These are phyloP conservation scores for Drosophila subquinaria DNA, from an alignment of 2,888 invertebrate species.

Conservation along the genomic window DNA sequence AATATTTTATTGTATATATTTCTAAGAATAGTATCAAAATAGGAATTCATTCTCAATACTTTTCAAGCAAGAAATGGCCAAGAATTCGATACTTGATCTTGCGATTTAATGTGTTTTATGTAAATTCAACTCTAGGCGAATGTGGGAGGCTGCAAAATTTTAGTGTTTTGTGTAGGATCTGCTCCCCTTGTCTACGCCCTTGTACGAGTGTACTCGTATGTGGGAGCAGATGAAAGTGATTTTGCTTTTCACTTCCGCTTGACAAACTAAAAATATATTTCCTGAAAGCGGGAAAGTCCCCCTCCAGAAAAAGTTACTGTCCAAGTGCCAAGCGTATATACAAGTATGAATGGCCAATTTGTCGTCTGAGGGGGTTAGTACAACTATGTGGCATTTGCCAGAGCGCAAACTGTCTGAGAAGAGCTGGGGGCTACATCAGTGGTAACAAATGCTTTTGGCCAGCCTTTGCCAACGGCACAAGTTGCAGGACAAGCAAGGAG, in stretches of 20 bases:
- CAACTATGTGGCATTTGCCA: constrained; percentile 57
- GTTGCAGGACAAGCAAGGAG: constrained; percentile 56
- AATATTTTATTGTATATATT: too few relatives aligned
- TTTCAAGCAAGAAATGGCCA: too few relatives aligned
- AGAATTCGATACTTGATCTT: too few relatives aligned
- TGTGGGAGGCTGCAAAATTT: too few relatives aligned
- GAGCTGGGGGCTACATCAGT: constrained; percentile 29
- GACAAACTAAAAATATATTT: constrained; percentile 66
- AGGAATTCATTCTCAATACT: too few relatives aligned
- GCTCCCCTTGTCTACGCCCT: too few relatives aligned
- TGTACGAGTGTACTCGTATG: constrained; percentile 20
- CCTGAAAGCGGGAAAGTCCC: constrained; percentile 32
- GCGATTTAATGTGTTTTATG: too few relatives aligned
- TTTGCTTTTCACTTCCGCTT: constrained; percentile 74
- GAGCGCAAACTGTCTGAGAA: constrained; percentile 11
- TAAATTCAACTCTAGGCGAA: too few relatives aligned
- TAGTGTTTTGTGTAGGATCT: too few relatives aligned
- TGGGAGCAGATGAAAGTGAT: constrained; percentile 64
- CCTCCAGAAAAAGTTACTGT: constrained; percentile 52
- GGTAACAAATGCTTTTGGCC: constrained; percentile 42
- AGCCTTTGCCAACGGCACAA: constrained; percentile 9
- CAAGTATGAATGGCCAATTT: constrained; percentile 77
- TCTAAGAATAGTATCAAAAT: too few relatives aligned
- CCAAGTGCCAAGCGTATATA: constrained; percentile 31
- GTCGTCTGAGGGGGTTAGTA: constrained; percentile 72